Percentiles rank a stretch among this genome's conserved stretches.
Evolutionary conservation across 2,113 vertebrate genomes (phyloP).

Genomic region (Calyptommatus sinebrachiatus): DNA sequence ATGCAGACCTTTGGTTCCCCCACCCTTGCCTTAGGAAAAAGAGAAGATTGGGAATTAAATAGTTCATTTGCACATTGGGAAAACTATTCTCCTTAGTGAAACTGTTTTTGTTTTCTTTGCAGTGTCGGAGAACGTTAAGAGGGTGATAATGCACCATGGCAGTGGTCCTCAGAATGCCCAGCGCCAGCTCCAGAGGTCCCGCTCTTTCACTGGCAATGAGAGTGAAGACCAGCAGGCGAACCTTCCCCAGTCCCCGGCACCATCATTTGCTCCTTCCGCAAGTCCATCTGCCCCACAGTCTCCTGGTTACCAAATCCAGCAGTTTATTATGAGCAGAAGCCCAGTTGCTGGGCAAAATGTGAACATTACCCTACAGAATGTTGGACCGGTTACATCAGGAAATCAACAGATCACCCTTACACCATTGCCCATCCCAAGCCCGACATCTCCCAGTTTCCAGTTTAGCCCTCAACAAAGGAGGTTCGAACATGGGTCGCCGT

Average conservation of each 20-base stretch:
- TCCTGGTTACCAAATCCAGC: constrained; percentile 87
- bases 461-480: constrained; percentile 84
- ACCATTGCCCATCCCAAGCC: constrained; percentile 79
- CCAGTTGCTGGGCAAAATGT: constrained; percentile 87
- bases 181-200: constrained; percentile 88
- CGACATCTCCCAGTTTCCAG: constrained; percentile 86
- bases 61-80: background rate
- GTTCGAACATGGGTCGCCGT: constrained; percentile 83
- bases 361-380: constrained; percentile 91
- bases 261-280: constrained; percentile 83
- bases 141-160: constrained; percentile 95
- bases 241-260: constrained; percentile 87
- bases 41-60: background rate
- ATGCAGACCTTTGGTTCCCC: too few relatives aligned
- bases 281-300: constrained; percentile 90
- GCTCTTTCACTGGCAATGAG: constrained; percentile 86
- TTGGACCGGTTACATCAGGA: constrained; percentile 78
- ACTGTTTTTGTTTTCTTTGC: constrained; percentile 55
- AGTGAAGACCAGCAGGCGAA: constrained; percentile 82
- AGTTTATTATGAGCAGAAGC: constrained; percentile 84
- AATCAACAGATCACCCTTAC: constrained; percentile 90
- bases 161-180: constrained; percentile 90
- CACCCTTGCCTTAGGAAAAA: too few relatives aligned
- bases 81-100: constrained; percentile 31
- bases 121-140: constrained; percentile 50